Base-by-base conservation (phyloP, 1,140 invertebrate genomes). In the Drosophila obscura region DNA sequence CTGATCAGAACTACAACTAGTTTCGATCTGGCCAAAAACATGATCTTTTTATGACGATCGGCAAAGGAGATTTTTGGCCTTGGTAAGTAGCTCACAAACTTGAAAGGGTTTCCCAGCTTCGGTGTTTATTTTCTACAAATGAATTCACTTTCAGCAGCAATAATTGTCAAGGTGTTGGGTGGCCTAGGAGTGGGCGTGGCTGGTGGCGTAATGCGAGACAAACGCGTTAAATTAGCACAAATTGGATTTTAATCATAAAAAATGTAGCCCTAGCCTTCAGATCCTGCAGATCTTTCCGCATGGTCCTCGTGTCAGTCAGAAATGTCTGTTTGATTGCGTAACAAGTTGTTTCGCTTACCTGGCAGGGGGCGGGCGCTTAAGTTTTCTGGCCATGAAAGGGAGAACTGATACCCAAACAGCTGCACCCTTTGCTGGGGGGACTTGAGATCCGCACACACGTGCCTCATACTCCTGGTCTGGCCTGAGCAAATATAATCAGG, bases 241-340 rank as follows among this genome's bases (percentile, higher is more conserved):
- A 87, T 82, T 73, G 61, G 60, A 68, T 69, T 76, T 78, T 82
- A 88, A 82, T 87, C 82, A 68, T 69, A 77, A 71, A 55, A 73
- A 63, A 77, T 53, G 52, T 80, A 56, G 8, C 5, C 26, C 0
- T n/a, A 43, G 53, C 13, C 39, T n/a, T 35, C 6, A 28, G 19
- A 41, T 41, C 11, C 19, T 26, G 15, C 11, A 22, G 6, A 39
- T 44, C 11, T 44, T 56, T 24, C 39, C 24, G 16, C 13, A 5
- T 16, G 7, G 8, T 26, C n/a, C 24, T 26, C 28, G 22, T 43
- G 19, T n/a, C 49, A 55, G 24, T 13, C 39, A 57, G 41, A 58
- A 73, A 51, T 52, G 59, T 24, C 44, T 24, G 31, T 50, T 66
- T 53, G 41, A 55, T 66, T 66, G 50, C 62, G 51, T 43, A 48